Evolutionary conservation across 2,888 invertebrate genomes (phyloP).

Genomic region (Xylota sylvarum): DNA sequence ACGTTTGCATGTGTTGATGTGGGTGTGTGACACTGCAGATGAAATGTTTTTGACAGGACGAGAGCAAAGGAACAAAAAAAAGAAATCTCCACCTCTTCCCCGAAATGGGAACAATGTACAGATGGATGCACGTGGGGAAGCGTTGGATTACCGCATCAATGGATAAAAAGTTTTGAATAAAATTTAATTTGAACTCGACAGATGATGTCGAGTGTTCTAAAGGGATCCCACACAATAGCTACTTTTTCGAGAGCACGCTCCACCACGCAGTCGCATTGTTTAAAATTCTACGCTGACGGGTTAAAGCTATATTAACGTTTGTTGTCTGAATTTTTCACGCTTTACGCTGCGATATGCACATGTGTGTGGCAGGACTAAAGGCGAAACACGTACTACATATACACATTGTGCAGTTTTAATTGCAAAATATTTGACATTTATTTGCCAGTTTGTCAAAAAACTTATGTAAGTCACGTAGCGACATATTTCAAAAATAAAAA

Average conservation of each 20-base stretch:
- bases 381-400: neutral
- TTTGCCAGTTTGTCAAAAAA: slow-evolving; percentile 53
- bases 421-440: slow-evolving; percentile 67
- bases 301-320: neutral
- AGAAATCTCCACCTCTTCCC: slow-evolving; percentile 20
- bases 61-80: slow-evolving; percentile 13
- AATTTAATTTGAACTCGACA: slow-evolving; percentile 76
- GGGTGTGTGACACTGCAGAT: slow-evolving; percentile 62
- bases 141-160: slow-evolving; percentile 72
- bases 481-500: neutral
- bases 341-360: too few species aligned
- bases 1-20: slow-evolving; percentile 1
- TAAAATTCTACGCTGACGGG: slow-evolving; percentile 6
- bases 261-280: slow-evolving; percentile 26
- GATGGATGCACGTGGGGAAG: slow-evolving; percentile 28
- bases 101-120: slow-evolving; percentile 23
- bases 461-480: slow-evolving; percentile 46
- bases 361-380: neutral
- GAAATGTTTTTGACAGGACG: slow-evolving; percentile 71
- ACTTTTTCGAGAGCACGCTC: neutral
- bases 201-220: slow-evolving; percentile 61
- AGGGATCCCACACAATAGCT: neutral
- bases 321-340: slow-evolving; percentile 20
- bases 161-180: slow-evolving; percentile 71
- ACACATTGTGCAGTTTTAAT: slow-evolving; percentile 47